Conservation (phyloP, 1,140 invertebrate genomes). For the Ylistrum balloti region DNA sequence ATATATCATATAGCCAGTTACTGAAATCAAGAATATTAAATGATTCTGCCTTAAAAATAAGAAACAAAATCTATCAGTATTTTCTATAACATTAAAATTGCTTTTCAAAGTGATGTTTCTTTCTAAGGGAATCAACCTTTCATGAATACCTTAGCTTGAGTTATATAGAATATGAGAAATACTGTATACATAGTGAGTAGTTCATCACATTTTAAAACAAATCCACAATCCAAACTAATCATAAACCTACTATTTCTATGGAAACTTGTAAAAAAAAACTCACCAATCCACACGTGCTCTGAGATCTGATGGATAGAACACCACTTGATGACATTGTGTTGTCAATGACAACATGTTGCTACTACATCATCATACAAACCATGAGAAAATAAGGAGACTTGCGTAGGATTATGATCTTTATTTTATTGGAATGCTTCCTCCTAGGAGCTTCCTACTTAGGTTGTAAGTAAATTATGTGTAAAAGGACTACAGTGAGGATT, state of each 20-base stretch:
- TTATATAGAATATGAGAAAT: too few species aligned
- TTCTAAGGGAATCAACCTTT: too few species aligned
- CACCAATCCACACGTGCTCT: background rate
- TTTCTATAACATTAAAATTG: too few species aligned
- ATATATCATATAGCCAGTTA: too few species aligned
- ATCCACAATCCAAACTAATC: too few species aligned
- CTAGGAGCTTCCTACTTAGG: background rate
- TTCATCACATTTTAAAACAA: too few species aligned
- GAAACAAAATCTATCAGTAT: too few species aligned
- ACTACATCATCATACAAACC: background rate
- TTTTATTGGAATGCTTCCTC: slow-evolving; percentile 23
- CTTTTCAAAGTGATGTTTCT: too few species aligned
- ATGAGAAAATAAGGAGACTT: slow-evolving; percentile 20
- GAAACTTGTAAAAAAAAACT: slow-evolving; percentile 1
- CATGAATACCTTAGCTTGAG: too few species aligned
- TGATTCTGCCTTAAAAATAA: too few species aligned
- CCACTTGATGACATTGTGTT: background rate
- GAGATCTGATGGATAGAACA: background rate
- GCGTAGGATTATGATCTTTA: background rate
- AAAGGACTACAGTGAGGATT: background rate
- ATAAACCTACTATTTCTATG: background rate
- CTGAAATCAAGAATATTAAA: too few species aligned
- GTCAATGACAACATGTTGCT: background rate
- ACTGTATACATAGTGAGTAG: too few species aligned
- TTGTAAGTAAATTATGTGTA: background rate